These are phyloP conservation scores for Anguilla megastoma DNA, from an alignment of 2,797 vertebrate genomes.

Conservation along the genomic window DNA sequence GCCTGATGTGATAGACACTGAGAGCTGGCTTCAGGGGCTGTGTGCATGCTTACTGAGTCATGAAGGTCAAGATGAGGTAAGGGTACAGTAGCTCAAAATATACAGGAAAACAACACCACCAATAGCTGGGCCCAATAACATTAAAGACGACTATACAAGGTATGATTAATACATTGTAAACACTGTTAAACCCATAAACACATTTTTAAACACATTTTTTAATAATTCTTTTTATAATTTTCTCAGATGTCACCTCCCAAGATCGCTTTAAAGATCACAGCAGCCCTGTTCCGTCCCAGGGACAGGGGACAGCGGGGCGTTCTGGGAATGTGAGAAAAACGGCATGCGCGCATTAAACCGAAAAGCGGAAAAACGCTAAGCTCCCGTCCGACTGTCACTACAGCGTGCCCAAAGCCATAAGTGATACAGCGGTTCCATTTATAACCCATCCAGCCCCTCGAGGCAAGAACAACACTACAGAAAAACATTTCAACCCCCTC, in stretches of 20 bases:
- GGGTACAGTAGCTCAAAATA: neutral
- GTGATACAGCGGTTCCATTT: slow-evolving; percentile 29
- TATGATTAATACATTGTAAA: neutral
- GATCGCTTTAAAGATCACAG: neutral
- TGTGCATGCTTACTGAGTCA: slow-evolving; percentile 15
- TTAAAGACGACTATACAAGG: neutral
- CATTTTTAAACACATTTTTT: neutral
- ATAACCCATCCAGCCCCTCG: slow-evolving; percentile 17
- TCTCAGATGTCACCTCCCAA: neutral
- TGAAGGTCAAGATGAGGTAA: slow-evolving; percentile 10
- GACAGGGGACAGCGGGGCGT: too few relatives aligned
- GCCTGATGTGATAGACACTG: slow-evolving; percentile 20
- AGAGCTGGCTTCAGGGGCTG: neutral
- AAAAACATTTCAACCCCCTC: slow-evolving; percentile 24
- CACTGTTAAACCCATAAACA: neutral
- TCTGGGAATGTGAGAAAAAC: slow-evolving; percentile 15
- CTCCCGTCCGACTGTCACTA: slow-evolving; percentile 33
- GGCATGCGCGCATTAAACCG: slow-evolving; percentile 20
- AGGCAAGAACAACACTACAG: slow-evolving; percentile 26
- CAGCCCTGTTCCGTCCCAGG: neutral
- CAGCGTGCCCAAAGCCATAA: slow-evolving; percentile 23
- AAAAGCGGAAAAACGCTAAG: slow-evolving; percentile 21
- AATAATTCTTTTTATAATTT: neutral
- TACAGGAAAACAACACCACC: neutral
- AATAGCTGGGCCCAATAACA: neutral